Base-by-base conservation (phyloP, 2,797 vertebrate genomes). In the Hemibagrus guttatus region DNA sequence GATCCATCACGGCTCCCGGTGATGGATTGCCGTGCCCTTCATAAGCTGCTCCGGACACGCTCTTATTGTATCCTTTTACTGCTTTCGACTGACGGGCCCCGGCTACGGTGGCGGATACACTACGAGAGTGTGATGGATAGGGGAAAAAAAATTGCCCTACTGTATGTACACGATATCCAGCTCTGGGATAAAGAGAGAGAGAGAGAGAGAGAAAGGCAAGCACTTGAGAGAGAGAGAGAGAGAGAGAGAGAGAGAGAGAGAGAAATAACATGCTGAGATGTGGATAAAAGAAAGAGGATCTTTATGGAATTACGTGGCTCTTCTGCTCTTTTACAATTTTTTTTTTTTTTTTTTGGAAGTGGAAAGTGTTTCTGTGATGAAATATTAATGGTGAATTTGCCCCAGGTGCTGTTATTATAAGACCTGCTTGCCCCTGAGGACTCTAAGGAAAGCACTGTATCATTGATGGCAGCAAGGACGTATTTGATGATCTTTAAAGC, bases 21-120 rank as follows among this genome's bases (percentile, higher is more conserved):
- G 95, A 95, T 95, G 93, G 93, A 95, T 95, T 92, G 93, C 91
- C 86, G 74, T 94, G 94, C 93, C 93, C 93, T 94, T 95, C 93
- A 92, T 92, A 91, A 92, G 92, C 92, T 90, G 92, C 91, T 91
- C 92, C 84, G 93, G 94, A 95, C 94, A 93, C 90, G 90, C 93
- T 94, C 94, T 94, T 95, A 95, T 93, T 95, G 93, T 94, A 94
- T 95, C 94, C 93, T 93, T 94, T 95, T 95, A 95, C 94, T 86
- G 91, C 91, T 84, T 91, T 78, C 83, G 90, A 94, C 91, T 94
- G 92, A 93, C 93, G 91, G 94, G 91, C 92, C 28, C 26, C 6
- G 89, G 91, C 90, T 81, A 90, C 91, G 84, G 88, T 90, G 90
- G 92, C 92, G 92, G 91, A 93, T 92, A 91, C 92, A 91, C 92